These are phyloP conservation scores for Nesospiza acunhae DNA, from an alignment of 2,113 vertebrate species.

Conservation along the genomic window DNA sequence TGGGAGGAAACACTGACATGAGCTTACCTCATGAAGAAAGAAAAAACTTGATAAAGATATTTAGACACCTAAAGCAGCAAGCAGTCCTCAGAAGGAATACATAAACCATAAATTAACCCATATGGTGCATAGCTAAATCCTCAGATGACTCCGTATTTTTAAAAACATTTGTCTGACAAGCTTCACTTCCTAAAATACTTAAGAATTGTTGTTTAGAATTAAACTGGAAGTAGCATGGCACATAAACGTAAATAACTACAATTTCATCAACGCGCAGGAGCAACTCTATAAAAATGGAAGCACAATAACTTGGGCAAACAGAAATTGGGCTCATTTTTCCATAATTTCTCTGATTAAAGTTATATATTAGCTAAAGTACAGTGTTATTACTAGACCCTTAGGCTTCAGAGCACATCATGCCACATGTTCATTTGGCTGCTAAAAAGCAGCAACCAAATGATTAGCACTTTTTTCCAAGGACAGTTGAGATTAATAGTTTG, in stretches of 20 bases:
- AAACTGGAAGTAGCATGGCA: not conserved
- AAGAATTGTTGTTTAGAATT: not conserved
- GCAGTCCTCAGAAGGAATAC: not conserved
- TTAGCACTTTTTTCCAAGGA: slow-evolving; percentile 35
- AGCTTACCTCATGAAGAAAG: not conserved
- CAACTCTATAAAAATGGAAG: slow-evolving; percentile 27
- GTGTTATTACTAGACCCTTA: slow-evolving; percentile 36
- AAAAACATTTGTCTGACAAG: not conserved
- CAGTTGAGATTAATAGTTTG: slow-evolving; percentile 57
- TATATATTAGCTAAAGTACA: slow-evolving; percentile 58
- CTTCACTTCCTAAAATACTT: not conserved
- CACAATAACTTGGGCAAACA: slow-evolving; percentile 25
- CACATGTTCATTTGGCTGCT: slow-evolving; percentile 39
- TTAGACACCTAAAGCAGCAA: not conserved
- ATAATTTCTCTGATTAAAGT: slow-evolving; percentile 60
- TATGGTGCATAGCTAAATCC: not conserved
- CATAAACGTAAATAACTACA: not conserved
- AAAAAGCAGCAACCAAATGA: slow-evolving; percentile 54
- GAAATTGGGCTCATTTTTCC: slow-evolving; percentile 46
- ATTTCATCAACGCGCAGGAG: not conserved
- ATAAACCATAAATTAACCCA: not conserved
- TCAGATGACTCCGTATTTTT: not conserved
- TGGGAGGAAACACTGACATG: not conserved
- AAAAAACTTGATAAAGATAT: not conserved
- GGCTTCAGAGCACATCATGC: slow-evolving; percentile 11